These are phyloP conservation scores for Zaprionus taronus DNA, from an alignment of 1,140 invertebrate genomes.

Conservation along the genomic window DNA sequence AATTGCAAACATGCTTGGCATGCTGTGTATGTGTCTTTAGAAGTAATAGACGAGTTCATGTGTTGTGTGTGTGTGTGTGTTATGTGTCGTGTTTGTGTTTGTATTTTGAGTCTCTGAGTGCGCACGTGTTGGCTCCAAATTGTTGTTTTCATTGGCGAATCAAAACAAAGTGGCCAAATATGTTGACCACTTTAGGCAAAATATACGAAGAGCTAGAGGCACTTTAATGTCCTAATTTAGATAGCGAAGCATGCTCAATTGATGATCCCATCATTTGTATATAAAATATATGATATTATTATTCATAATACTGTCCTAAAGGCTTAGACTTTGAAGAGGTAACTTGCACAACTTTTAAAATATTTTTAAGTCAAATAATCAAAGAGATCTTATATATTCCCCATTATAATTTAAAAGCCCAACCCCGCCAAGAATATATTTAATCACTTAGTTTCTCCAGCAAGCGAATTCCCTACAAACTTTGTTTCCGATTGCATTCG, in stretches of 20 bases:
- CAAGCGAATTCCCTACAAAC: background rate
- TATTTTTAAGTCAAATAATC: too few relatives aligned
- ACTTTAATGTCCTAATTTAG: background rate
- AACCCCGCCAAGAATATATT: background rate
- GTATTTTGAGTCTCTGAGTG: constrained; percentile 28
- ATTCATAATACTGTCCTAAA: too few relatives aligned
- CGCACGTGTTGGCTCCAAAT: constrained; percentile 51
- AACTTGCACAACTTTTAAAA: too few relatives aligned
- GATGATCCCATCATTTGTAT: too few relatives aligned
- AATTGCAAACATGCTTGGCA: constrained; percentile 50
- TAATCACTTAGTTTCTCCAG: background rate
- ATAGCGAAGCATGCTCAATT: background rate
- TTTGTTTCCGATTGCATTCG: constrained; percentile 1
- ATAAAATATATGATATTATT: too few relatives aligned
- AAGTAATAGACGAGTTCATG: background rate
- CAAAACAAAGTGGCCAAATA: constrained; percentile 40
- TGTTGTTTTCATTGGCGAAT: constrained; percentile 39
- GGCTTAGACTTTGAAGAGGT: too few relatives aligned
- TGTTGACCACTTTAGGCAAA: constrained; percentile 39
- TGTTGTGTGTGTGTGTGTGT: constrained; percentile 19
- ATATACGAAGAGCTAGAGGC: background rate
- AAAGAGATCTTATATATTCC: too few relatives aligned
- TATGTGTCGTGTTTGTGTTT: constrained; percentile 9
- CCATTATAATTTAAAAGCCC: too few relatives aligned
- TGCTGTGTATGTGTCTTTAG: background rate